Base-by-base conservation (phyloP, 2,797 vertebrate species). In the Sphenopsis melanotis region DNA sequence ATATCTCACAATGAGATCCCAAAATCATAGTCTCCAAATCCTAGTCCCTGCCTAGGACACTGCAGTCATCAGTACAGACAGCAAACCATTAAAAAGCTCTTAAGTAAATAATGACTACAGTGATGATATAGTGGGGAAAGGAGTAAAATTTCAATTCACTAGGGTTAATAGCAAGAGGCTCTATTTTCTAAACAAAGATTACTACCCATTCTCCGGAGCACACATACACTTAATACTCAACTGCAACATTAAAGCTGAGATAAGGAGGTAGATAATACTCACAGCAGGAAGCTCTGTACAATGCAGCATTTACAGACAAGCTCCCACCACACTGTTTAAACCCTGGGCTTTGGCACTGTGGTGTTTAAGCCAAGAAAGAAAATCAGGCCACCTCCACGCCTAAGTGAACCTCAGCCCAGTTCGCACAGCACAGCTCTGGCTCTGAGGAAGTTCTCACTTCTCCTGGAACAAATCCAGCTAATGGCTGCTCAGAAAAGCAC, bases 131-230 rank as follows among this genome's bases (percentile, higher is more conserved):
- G 61, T 65, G 84, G 63, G 71, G 71, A 95, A 92, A 82, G 56
- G 36, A 96, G 84, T 76, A 83, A 27, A 49, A 96, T 94, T 96
- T 81, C 90, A 93, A 77, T 96, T 94, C 87, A 69, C 79, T 47
- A 50, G 95, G 81, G 83, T 95, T 96, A 96, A 91, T 57, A 47
- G 44, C 32, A 34, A 59, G 72, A 61, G 69, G 46, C 71, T 95
- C 49, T 90, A 72, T 94, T 96, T 96, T 96, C 96, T 96, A 95
- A 97, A 94, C 92, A 97, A 96, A 97, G 95, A 93, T 92, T 93
- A 75, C 91, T 79, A 63, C 93, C 79, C 85, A 49, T 93, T 95
- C 97, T 95, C 93, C 37, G 32, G 95, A 95, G 93, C 85, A 93
- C 87, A 46, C 87, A 60, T 68, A 94, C 89, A 90, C 88, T 96